Conservation (phyloP, 1,140 invertebrate genomes). For the Anthonomus grandis region DNA sequence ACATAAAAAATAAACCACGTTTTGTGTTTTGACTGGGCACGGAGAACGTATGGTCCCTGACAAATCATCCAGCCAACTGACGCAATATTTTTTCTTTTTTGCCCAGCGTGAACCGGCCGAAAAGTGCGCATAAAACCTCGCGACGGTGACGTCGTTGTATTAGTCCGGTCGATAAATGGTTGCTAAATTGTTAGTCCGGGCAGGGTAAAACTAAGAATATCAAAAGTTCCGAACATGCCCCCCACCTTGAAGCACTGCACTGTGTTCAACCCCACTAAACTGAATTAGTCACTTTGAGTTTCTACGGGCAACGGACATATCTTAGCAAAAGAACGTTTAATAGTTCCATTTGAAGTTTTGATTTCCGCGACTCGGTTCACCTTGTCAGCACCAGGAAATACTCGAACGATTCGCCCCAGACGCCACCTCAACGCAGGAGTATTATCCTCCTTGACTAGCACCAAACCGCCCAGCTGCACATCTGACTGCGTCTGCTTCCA, state of each 20-base stretch:
- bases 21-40: no score
- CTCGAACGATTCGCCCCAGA: neutral
- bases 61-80: no score
- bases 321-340: constrained; percentile 7
- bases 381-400: constrained; percentile 4
- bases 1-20: no score
- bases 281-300: neutral
- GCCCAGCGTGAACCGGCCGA: no score
- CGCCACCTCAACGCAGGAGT: constrained; percentile 10
- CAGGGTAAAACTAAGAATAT: no score
- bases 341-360: constrained; percentile 1
- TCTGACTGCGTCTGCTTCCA: neutral
- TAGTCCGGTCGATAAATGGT: no score
- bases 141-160: no score
- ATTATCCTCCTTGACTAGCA: constrained; percentile 26
- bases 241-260: neutral
- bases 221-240: no score
- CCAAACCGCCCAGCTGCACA: constrained; percentile 10
- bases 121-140: no score
- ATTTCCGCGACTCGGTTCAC: constrained; percentile 5
- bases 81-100: no score
- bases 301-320: constrained; percentile 7
- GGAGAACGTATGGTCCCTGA: no score
- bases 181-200: no score
- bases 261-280: neutral